Evolutionary conservation across 2,888 invertebrate species (phyloP).

Genomic region (Physocephala rufipes): DNA sequence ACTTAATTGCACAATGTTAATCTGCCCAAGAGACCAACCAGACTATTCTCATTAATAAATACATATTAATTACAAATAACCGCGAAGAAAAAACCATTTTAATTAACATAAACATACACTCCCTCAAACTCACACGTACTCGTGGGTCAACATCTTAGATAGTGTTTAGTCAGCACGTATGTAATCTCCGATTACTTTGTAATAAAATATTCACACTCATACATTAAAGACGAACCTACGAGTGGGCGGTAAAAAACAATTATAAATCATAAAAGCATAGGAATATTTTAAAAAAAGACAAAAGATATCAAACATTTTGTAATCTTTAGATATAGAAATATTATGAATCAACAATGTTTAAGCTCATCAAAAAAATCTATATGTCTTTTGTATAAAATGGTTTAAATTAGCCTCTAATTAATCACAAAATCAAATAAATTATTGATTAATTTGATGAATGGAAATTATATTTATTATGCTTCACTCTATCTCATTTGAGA

Average conservation of each 20-base stretch:
- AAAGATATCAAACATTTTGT: background rate
- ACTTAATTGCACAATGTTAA: background rate
- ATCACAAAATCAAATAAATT: too few species aligned
- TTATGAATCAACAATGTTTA: background rate
- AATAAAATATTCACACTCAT: background rate
- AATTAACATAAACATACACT: background rate
- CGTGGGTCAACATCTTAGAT: background rate
- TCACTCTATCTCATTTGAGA: too few species aligned
- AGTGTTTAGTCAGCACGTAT: background rate
- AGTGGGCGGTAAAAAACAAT: background rate
- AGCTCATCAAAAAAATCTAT: background rate
- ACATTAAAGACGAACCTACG: background rate
- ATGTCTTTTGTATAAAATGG: too few species aligned
- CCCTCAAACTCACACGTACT: background rate
- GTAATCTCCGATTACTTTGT: constrained; percentile 9
- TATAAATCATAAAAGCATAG: background rate
- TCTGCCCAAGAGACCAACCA: background rate
- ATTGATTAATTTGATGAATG: too few species aligned
- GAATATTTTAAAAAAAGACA: background rate
- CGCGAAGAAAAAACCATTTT: background rate
- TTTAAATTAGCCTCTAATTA: too few species aligned
- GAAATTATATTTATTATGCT: too few species aligned
- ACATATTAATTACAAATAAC: background rate
- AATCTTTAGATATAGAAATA: background rate
- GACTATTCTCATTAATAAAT: background rate